Evolutionary conservation across 2,113 vertebrate genomes (phyloP).

Genomic region (Carassius gibelio): DNA sequence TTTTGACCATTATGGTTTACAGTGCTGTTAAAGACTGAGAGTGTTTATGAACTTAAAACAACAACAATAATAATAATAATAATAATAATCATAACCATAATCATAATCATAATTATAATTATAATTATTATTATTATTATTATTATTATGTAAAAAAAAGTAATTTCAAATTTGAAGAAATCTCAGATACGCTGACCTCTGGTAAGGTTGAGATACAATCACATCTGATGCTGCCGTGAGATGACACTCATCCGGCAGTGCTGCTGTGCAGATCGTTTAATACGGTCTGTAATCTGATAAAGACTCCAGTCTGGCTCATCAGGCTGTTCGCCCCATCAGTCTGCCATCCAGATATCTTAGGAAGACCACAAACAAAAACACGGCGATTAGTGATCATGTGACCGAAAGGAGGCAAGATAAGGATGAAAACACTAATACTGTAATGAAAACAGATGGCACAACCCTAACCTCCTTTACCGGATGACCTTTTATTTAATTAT

Average conservation of each 20-base stretch:
- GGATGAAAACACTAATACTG: constrained; percentile 1
- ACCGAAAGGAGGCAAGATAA: neutral
- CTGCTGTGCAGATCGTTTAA: constrained; percentile 11
- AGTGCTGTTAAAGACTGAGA: neutral
- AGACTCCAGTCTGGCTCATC: constrained; percentile 41
- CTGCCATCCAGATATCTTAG: constrained; percentile 29
- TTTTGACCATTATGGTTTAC: too few relatives aligned
- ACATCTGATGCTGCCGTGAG: neutral
- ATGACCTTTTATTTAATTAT: neutral
- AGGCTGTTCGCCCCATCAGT: neutral
- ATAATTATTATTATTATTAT: neutral
- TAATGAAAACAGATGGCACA: constrained; percentile 38
- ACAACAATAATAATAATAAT: neutral
- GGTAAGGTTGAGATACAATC: neutral
- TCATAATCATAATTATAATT: neutral
- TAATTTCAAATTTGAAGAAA: neutral
- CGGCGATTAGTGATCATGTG: constrained; percentile 20
- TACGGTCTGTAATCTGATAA: constrained; percentile 50
- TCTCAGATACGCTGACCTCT: neutral
- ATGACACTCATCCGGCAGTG: constrained; percentile 14
- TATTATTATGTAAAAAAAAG: neutral
- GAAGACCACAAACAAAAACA: constrained; percentile 17
- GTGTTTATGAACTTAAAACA: neutral
- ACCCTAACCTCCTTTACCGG: neutral
- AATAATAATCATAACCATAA: too few relatives aligned